A percentile compares a stretch with the other conserved stretches of the same genome.
These are phyloP conservation scores for Campylorhamphus procurvoides DNA, from an alignment of 2,113 vertebrate species.

Conservation along the genomic window DNA sequence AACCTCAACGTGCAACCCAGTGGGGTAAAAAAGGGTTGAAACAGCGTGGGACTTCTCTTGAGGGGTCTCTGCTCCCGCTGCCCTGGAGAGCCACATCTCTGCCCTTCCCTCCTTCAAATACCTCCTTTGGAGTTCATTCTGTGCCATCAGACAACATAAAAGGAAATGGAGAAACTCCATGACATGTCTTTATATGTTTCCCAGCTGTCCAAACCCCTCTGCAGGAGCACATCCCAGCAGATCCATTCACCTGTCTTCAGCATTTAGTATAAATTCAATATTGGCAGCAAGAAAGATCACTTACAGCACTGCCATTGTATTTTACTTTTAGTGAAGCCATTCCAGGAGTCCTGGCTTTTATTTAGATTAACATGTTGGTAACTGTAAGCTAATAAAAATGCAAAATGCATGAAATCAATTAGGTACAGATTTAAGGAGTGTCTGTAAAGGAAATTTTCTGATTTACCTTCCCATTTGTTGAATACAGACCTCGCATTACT, in stretches of 20 bases:
- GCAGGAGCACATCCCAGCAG: neutral
- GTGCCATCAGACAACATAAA: neutral
- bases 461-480: constrained; percentile 5
- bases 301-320: neutral
- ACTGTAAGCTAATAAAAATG: constrained; percentile 8
- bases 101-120: neutral
- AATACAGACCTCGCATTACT: neutral
- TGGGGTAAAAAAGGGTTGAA: neutral
- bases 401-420: constrained; percentile 30
- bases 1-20: neutral
- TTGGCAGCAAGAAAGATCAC: neutral
- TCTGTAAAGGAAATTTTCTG: neutral
- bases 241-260: neutral
- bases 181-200: neutral
- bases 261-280: neutral
- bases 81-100: neutral
- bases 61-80: neutral
- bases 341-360: neutral
- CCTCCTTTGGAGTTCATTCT: neutral
- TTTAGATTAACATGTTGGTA: constrained; percentile 14
- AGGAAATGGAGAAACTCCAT: neutral
- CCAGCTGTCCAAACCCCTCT: neutral
- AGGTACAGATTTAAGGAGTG: neutral
- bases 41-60: neutral
- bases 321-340: constrained; percentile 1